Conservation (phyloP, 1,140 invertebrate species). For the Panulirus ornatus region DNA sequence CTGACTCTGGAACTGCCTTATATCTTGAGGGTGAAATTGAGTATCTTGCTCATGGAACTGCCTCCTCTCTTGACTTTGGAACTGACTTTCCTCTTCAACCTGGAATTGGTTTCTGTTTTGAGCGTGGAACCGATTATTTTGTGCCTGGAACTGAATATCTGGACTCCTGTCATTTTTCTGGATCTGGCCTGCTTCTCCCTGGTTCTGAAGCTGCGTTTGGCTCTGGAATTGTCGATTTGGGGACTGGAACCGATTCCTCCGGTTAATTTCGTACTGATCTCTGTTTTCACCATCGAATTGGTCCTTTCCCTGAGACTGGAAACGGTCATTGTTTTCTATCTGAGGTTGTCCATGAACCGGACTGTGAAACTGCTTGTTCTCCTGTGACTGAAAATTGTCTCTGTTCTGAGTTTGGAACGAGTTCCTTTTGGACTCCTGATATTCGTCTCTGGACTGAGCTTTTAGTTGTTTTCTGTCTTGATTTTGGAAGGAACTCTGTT, state of each 20-base stretch:
- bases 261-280: background rate
- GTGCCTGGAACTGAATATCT: background rate
- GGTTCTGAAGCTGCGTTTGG: background rate
- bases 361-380: background rate
- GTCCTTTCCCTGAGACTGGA: background rate
- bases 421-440: no score
- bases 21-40: no score
- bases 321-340: background rate
- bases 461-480: no score
- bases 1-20: no score
- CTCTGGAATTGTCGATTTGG: conserved; percentile 2
- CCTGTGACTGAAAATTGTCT: background rate
- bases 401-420: background rate
- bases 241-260: background rate
- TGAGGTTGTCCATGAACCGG: background rate
- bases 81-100: background rate
- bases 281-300: background rate
- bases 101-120: background rate
- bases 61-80: background rate
- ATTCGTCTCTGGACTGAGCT: background rate
- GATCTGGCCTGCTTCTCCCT: background rate
- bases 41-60: no score
- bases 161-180: background rate
- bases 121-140: background rate
- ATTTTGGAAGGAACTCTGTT: background rate